Percentiles rank a stretch among this genome's conserved stretches.
Conservation (phyloP, 2,888 invertebrate genomes). For the Azorinus chamasolen region DNA sequence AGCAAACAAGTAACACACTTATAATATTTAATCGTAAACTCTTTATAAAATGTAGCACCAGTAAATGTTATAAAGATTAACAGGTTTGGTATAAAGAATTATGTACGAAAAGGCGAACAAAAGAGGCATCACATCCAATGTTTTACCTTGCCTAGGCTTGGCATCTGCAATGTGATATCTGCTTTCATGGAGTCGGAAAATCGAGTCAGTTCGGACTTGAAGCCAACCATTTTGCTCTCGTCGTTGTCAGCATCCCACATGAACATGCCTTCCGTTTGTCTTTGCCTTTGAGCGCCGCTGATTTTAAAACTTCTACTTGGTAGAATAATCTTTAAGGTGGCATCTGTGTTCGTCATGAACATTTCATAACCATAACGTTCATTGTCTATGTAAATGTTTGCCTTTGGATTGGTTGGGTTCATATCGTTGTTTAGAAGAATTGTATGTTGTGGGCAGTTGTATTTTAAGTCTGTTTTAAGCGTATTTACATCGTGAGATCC, state of each 20-base stretch:
- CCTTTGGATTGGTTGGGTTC: slow-evolving; percentile 7
- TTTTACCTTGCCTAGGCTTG: slow-evolving; percentile 72
- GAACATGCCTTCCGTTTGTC: slow-evolving; percentile 59
- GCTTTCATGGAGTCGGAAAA: slow-evolving; percentile 59
- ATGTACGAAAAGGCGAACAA: too few relatives aligned
- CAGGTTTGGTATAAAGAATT: too few relatives aligned
- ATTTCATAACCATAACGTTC: slow-evolving; percentile 53
- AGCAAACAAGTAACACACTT: too few relatives aligned
- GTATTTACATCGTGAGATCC: slow-evolving; percentile 31
- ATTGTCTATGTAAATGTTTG: slow-evolving; percentile 19
- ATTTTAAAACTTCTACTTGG: slow-evolving; percentile 65
- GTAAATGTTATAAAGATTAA: too few relatives aligned
- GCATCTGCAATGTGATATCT: slow-evolving; percentile 69
- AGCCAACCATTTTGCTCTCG: slow-evolving; percentile 66
- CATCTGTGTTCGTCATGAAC: slow-evolving; percentile 28
- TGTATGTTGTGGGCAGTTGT: slow-evolving; percentile 24
- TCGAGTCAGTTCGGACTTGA: slow-evolving; percentile 57
- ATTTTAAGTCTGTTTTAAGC: slow-evolving; percentile 11
- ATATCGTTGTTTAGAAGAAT: slow-evolving; percentile 8
- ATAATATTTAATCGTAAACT: too few relatives aligned
- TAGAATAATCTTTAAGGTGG: slow-evolving; percentile 57
- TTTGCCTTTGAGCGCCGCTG: slow-evolving; percentile 35
- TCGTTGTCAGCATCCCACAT: slow-evolving; percentile 77
- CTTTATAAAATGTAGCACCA: too few relatives aligned
- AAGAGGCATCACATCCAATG: too few relatives aligned